Percentiles rank a stretch among this genome's conserved stretches.
Conservation (phyloP, 1,140 invertebrate species). For the Plutomurus gul region DNA sequence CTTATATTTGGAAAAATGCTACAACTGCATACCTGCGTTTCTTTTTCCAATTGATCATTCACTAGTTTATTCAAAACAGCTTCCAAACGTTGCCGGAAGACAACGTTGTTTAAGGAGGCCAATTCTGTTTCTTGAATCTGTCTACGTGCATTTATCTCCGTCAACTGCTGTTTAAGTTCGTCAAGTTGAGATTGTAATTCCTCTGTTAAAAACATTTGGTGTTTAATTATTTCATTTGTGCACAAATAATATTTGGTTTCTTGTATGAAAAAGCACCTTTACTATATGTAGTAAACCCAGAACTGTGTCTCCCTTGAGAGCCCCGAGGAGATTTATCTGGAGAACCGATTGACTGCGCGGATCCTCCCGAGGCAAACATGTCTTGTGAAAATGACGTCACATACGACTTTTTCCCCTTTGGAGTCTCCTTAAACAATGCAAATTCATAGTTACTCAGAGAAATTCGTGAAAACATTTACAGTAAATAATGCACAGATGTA, state of each 20-base stretch:
- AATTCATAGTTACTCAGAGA: too few relatives aligned
- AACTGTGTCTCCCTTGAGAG: not conserved
- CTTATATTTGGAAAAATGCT: not conserved
- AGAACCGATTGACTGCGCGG: not conserved
- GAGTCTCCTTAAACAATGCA: not conserved
- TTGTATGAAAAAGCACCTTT: not conserved
- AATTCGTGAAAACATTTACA: too few relatives aligned
- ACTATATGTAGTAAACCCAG: not conserved
- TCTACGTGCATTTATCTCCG: slow-evolving; percentile 71
- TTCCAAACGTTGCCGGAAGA: slow-evolving; percentile 79
- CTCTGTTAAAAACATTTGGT: slow-evolving; percentile 10
- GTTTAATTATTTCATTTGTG: not conserved
- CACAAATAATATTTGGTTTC: not conserved
- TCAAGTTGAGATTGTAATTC: slow-evolving; percentile 41
- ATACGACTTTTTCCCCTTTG: slow-evolving; percentile 13
- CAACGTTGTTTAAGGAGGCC: slow-evolving; percentile 81
- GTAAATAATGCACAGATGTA: too few relatives aligned
- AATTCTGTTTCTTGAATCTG: slow-evolving; percentile 81
- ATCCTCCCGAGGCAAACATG: slow-evolving; percentile 37
- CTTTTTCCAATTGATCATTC: slow-evolving; percentile 77
- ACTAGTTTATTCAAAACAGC: slow-evolving; percentile 76
- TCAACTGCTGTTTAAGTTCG: slow-evolving; percentile 66
- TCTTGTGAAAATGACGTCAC: slow-evolving; percentile 44
- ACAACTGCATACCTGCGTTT: slow-evolving; percentile 70
- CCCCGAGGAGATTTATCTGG: slow-evolving; percentile 32